Base-by-base conservation (phyloP, 92 coral and sea anemone species). In the Chrysogorgia sp. region DNA sequence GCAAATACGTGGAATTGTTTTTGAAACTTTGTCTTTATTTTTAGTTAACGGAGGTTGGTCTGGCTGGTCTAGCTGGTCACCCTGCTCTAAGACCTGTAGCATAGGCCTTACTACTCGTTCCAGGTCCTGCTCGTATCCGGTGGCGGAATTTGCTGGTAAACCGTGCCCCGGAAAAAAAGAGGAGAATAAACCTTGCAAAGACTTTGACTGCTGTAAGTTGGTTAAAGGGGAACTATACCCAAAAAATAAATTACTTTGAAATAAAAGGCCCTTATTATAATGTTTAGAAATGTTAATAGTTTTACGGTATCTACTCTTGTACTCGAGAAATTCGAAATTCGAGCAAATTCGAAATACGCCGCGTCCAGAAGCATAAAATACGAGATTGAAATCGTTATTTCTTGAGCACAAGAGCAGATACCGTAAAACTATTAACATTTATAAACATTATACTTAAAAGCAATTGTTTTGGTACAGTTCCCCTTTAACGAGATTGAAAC, bases 31-130 rank as follows among this genome's bases (percentile, higher is more conserved):
- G 17, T 1, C 6, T 57, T 23, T 15, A 14, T 13, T 15, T 57
- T 47, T 66, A 92, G 97, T 88, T 72, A 88, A 92, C 23, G 98
- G 99, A 30, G 99, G 93, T 31, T 96, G 99, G 99, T 96, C 99
- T 15, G 97, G 99, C 24, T 96, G 99, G 99, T 89, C 99, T 17
- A 65, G 92, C 29, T 96, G 97, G 97, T 89, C 99, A 22, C 59
- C 96, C 30, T 96, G 99, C 58, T 89, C 97, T 45, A 90, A 92
- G n/a, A 91, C 97, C 2, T 96, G 99, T 52, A 97, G 97, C 63
- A 86, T 86, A 68, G 99, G 99, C 52, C 83, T 81, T 29, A 78
- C 82, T 57, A 86, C 89, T 55, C 89, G 99, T 40, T 85, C 91
- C 40, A 83, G 99, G 72, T 84, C 97, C 0, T 96, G 99, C 62